These are phyloP conservation scores for Nomia melanderi DNA, from an alignment of 1,140 invertebrate genomes.

Conservation along the genomic window DNA sequence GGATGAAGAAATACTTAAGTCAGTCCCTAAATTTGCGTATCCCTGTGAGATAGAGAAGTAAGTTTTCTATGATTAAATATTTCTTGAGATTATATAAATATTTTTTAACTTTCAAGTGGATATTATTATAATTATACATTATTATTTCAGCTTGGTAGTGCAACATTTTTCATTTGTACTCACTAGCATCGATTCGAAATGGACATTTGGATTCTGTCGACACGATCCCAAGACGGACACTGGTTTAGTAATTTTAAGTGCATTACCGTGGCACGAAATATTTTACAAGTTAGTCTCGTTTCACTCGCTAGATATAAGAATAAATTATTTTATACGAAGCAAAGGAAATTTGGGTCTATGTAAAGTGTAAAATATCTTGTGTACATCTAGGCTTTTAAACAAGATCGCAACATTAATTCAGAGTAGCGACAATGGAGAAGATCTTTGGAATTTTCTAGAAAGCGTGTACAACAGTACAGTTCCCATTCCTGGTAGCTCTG, in stretches of 20 bases:
- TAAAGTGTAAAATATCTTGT: constrained; percentile 16
- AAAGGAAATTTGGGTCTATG: background rate
- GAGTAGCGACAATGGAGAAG: constrained; percentile 78
- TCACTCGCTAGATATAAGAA: constrained; percentile 84
- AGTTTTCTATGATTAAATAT: constrained; percentile 58
- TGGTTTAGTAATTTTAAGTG: constrained; percentile 90
- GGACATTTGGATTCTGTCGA: constrained; percentile 97
- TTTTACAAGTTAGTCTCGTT: constrained; percentile 92
- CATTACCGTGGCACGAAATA: constrained; percentile 96
- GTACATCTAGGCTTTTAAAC: constrained; percentile 81
- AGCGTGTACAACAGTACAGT: constrained; percentile 85
- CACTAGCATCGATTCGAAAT: constrained; percentile 96
- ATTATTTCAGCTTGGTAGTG: constrained; percentile 84
- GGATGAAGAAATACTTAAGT: constrained; percentile 89
- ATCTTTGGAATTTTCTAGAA: constrained; percentile 85
- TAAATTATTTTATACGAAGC: background rate
- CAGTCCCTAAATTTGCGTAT: constrained; percentile 92
- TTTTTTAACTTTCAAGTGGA: constrained; percentile 4
- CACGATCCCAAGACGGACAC: constrained; percentile 92
- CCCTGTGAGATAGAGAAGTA: constrained; percentile 91
- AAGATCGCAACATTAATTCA: constrained; percentile 82
- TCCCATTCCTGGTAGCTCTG: constrained; percentile 76
- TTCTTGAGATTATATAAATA: constrained; percentile 10
- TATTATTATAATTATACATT: constrained; percentile 37
- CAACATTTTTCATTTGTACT: constrained; percentile 96